A percentile compares a stretch with the other conserved stretches of the same genome.
Evolutionary conservation across 1,140 invertebrate species (phyloP).

Genomic region (Steinernema feltiae): DNA sequence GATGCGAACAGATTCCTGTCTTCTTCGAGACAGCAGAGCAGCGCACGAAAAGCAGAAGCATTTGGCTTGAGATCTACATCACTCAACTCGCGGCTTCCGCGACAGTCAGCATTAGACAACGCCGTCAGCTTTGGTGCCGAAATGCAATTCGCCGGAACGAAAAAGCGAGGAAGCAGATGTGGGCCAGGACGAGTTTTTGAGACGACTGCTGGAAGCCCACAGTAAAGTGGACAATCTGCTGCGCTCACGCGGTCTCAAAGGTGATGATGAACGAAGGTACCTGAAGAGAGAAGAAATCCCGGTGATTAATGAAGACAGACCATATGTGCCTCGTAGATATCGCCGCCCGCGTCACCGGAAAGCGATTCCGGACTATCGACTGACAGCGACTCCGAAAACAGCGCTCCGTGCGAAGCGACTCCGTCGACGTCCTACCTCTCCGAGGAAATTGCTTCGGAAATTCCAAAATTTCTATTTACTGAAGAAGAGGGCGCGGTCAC

Average conservation of each 20-base stretch:
- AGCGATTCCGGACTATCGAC: slow-evolving; percentile 40
- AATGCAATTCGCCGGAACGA: background rate
- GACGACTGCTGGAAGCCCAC: slow-evolving; percentile 34
- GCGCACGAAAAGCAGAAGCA: background rate
- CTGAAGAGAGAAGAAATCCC: slow-evolving; percentile 37
- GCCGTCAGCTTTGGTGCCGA: background rate
- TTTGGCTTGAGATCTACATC: background rate
- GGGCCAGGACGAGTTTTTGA: slow-evolving; percentile 30
- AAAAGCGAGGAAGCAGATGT: background rate
- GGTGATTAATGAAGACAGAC: slow-evolving; percentile 31
- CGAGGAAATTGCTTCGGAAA: slow-evolving; percentile 9
- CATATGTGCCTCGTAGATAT: slow-evolving; percentile 14
- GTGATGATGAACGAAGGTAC: slow-evolving; percentile 41
- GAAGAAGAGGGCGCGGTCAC: background rate
- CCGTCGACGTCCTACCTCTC: slow-evolving; percentile 1
- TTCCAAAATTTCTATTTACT: background rate
- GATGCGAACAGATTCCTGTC: slow-evolving; percentile 11
- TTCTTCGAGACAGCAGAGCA: background rate
- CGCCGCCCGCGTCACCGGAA: slow-evolving; percentile 24
- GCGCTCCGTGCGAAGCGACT: slow-evolving; percentile 22
- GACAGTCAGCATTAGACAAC: background rate
- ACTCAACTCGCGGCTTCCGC: background rate
- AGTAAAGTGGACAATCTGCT: slow-evolving; percentile 35
- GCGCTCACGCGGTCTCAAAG: slow-evolving; percentile 29
- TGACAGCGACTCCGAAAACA: slow-evolving; percentile 34